Evolutionary conservation across 2,888 invertebrate species (phyloP), one percentile per base, ranked within the genome.

Genomic region (Tetrapedia diversipes): DNA sequence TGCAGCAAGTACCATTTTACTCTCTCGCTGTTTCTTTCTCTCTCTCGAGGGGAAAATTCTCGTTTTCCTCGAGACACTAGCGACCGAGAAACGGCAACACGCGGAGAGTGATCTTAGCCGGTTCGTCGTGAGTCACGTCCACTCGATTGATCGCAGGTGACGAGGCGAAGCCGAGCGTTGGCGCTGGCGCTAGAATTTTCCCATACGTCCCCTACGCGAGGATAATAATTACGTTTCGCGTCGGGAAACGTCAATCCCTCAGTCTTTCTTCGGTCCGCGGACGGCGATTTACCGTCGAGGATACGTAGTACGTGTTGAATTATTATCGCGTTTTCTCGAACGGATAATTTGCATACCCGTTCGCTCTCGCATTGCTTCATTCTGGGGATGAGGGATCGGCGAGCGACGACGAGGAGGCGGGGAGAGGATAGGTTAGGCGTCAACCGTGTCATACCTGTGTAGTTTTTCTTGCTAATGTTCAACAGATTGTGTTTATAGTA

Each of bases 121-220:
- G 19, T 11, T 14, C 0, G 22, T 39, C 22, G 39, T 68, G 69
- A 76, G 56, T 77, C 77, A 66, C 51, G 49, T 65, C 39, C 56
- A 51, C 6, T 24, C 70, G 70, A 78, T 78, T 66, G 77, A 76
- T 71, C 67, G 59, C 66, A 67, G 66, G 67, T 77, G 79, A 81
- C 81, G 63, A 66, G 54, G 47, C 57, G 37, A 63, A 54, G 24
- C 34, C 34, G 22, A 54, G 37, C 41, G 51, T 68, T 56, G 65
- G 49, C 63, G 71, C 63, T 49, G 72, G 72, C 81, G 77, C 81
- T 73, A 43, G 66, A 51, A 64, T 77, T 80, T 67, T 81, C 69
- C 77, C 56, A 56, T 32, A n/a, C 49, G 49, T 8, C 24, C 53
- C 54, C 39, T 7, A 37, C 27, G 47, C 56, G 45, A 47, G 66